A percentile compares a stretch with the other conserved stretches of the same genome.
phyloP scores from a whole-genome alignment of 2,888 invertebrate species.

The Patella caerulea region DNA sequence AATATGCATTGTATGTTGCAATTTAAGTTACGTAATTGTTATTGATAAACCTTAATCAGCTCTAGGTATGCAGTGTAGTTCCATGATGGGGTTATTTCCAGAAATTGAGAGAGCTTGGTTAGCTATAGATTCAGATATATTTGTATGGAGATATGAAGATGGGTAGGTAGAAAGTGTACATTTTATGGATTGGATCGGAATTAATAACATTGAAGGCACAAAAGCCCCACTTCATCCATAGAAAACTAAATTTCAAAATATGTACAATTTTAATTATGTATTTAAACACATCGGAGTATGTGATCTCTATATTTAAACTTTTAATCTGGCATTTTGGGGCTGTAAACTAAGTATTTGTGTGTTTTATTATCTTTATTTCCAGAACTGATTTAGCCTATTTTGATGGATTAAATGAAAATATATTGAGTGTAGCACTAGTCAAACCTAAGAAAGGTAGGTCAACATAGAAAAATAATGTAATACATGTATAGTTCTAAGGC shows the following conservation, averaged over 20 bases:
- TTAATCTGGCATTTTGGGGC: too few relatives aligned
- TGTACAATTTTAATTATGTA: too few relatives aligned
- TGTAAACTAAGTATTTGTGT: too few relatives aligned
- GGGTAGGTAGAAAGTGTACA: constrained; percentile 71
- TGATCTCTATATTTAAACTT: too few relatives aligned
- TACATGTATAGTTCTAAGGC: too few relatives aligned
- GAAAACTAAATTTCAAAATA: too few relatives aligned
- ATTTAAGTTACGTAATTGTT: not conserved
- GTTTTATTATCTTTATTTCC: constrained; percentile 47
- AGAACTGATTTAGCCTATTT: constrained; percentile 95
- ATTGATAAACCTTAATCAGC: constrained; percentile 33
- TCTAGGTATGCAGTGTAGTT: constrained; percentile 94
- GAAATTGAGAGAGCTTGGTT: constrained; percentile 97
- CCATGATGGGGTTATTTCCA: constrained; percentile 96
- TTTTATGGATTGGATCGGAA: not conserved
- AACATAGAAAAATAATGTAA: too few relatives aligned
- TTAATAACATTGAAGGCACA: too few relatives aligned
- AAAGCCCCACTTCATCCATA: too few relatives aligned
- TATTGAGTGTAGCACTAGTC: constrained; percentile 91
- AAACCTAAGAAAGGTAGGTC: constrained; percentile 79
- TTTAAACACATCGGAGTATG: too few relatives aligned
- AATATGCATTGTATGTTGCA: too few relatives aligned
- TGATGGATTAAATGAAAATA: constrained; percentile 94
- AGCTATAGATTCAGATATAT: constrained; percentile 97
- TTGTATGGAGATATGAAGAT: constrained; percentile 97